Conservation (phyloP, 2,888 invertebrate genomes). For the Tenthredo livida region DNA sequence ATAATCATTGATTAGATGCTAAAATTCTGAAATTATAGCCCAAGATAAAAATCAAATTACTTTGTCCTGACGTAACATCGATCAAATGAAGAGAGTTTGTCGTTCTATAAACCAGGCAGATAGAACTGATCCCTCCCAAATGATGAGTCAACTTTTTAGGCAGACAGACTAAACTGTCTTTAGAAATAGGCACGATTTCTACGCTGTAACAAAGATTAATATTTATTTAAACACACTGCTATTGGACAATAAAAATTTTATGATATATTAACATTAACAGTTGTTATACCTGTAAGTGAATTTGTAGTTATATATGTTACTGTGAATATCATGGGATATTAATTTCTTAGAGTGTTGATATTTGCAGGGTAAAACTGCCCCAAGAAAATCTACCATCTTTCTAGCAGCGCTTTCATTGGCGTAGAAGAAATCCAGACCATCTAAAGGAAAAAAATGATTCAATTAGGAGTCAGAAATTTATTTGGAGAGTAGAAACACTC, state of each 20-base stretch:
- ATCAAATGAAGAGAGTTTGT: conserved; percentile 95
- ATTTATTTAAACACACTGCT: background rate
- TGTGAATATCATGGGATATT: conserved; percentile 98
- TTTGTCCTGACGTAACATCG: conserved; percentile 92
- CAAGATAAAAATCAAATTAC: conserved; percentile 79
- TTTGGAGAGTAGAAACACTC: background rate
- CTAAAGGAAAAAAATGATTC: conserved; percentile 76
- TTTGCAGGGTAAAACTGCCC: conserved; percentile 92
- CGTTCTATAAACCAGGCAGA: conserved; percentile 94
- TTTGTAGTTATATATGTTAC: conserved; percentile 98
- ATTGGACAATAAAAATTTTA: background rate
- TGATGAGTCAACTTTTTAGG: conserved; percentile 92
- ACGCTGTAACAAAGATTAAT: conserved; percentile 81
- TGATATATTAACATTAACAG: conserved; percentile 4
- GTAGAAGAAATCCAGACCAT: conserved; percentile 97
- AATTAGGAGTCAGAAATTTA: background rate
- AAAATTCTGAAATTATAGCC: background rate
- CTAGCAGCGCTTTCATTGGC: conserved; percentile 93
- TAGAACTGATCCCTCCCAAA: conserved; percentile 91
- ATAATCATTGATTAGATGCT: background rate
- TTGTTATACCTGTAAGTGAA: conserved; percentile 84
- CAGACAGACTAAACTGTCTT: conserved; percentile 95
- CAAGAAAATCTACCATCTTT: conserved; percentile 97
- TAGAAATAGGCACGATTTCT: conserved; percentile 97
- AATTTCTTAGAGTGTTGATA: conserved; percentile 95